Evolutionary conservation across 2,888 invertebrate genomes (phyloP), one percentile per base, ranked within the genome.

Genomic region (Scrobipalpa atriplicella): DNA sequence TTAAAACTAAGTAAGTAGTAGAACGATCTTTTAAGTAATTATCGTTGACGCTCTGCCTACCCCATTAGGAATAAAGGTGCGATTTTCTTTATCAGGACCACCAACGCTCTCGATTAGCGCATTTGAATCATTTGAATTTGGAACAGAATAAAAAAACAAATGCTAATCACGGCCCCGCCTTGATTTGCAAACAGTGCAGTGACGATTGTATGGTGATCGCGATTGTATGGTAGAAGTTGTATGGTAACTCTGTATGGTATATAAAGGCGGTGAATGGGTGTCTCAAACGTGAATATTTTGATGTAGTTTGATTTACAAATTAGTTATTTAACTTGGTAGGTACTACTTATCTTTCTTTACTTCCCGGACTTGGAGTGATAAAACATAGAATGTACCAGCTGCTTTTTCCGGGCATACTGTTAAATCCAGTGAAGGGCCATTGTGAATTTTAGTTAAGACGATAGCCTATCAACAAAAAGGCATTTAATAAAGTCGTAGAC

Each of bases 131-230:
- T 84, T 84, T 78, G 78, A 84, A 85, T 85, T 86, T 84, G 80
- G 85, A 85, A 84, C 80, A 74, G 78, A 78, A 82, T 83, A 78
- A 75, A 77, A 74, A 78, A 69, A 39, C 82, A 80, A 79, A 80
- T 85, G 84, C 83, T 88, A 89, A 89, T 88, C 81, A 70, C 67
- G 82, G 83, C 73, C 74, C 77, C 78, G 78, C 79, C 83, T 83
- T 86, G 86, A 91, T 90, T 91, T 91, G 91, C 90, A 90, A 89
- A 89, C 90, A 87, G 87, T 81, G 82, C 82, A 74, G 80, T 86
- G 84, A 84, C 88, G 84, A 90, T 91, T 91, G 90, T 91, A 91
- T 91, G 90, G 76, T 89, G 91, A 92, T 90, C 77, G 69, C 78
- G 68, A 75, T 68, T 67, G 67, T 67, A 63, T 68, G 67, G 18